Conservation (phyloP, 2,797 vertebrate species). For the Melanotaenia nigrans region DNA sequence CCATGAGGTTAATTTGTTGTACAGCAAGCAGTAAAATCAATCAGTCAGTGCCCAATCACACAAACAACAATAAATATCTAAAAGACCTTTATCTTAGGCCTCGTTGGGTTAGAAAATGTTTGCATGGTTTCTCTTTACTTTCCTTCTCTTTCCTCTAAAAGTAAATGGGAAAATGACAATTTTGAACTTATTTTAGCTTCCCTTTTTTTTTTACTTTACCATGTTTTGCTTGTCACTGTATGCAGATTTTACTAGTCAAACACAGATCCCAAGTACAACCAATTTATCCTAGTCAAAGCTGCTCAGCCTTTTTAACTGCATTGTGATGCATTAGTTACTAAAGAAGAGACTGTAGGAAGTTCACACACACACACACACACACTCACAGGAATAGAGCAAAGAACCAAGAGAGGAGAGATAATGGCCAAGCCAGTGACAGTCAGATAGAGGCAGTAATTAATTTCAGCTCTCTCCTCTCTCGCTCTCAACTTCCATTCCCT, state of each 20-base stretch:
- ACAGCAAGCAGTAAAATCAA: too few species aligned
- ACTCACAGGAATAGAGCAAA: conserved; percentile 18
- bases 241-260: background rate
- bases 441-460: conserved; percentile 76
- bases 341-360: conserved; percentile 39
- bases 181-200: background rate
- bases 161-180: background rate
- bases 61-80: too few species aligned
- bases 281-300: background rate
- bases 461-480: conserved; percentile 65
- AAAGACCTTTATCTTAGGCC: too few species aligned
- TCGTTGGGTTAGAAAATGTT: background rate
- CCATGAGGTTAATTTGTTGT: too few species aligned
- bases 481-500: conserved; percentile 59
- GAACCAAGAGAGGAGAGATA: conserved; percentile 56
- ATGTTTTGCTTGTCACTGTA: conserved; percentile 1
- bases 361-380: conserved; percentile 30
- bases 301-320: conserved; percentile 2
- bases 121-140: background rate
- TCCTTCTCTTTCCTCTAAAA: background rate
- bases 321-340: conserved; percentile 28
- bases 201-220: background rate
- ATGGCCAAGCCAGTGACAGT: conserved; percentile 67
- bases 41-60: too few species aligned
- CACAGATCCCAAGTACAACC: background rate